These are phyloP conservation scores for Gastrophryne carolinensis DNA, from an alignment of 2,797 vertebrate genomes.

Conservation along the genomic window DNA sequence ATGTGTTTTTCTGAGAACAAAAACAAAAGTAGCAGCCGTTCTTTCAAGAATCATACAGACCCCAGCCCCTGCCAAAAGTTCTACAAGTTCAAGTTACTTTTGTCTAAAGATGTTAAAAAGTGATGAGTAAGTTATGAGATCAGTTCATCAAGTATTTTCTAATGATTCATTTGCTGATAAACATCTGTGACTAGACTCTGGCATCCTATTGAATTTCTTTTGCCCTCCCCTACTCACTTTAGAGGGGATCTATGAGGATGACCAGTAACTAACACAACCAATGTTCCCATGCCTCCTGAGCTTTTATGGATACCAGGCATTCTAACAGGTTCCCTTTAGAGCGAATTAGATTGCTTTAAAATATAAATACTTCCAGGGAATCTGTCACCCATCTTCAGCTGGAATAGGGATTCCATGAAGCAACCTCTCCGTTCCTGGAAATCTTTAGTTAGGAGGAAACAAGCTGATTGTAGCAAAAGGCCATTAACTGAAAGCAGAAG, in stretches of 20 bases:
- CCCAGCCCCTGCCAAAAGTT: neutral
- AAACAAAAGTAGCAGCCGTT: neutral
- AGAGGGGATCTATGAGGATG: no score
- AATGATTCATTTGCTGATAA: conserved; percentile 4
- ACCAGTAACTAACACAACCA: no score
- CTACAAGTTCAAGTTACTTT: neutral
- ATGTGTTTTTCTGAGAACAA: conserved; percentile 8
- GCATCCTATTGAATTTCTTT: neutral
- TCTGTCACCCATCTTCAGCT: conserved; percentile 19
- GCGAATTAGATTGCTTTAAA: conserved; percentile 36
- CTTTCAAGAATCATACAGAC: neutral
- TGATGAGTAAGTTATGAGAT: conserved; percentile 3
- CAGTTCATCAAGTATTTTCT: neutral
- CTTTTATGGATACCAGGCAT: no score
- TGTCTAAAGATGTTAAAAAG: conserved; percentile 1
- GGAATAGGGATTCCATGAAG: conserved; percentile 36
- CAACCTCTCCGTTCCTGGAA: conserved; percentile 42
- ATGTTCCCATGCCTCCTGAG: no score
- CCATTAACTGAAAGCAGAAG: conserved; percentile 37
- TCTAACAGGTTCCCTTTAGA: neutral
- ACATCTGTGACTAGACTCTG: neutral
- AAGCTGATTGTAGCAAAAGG: neutral
- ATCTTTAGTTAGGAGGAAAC: conserved; percentile 28
- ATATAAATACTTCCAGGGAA: conserved; percentile 32
- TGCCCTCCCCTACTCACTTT: neutral